Percentiles rank a stretch among this genome's conserved stretches.
phyloP scores from a whole-genome alignment of 2,113 vertebrate species.

The Mola mola region DNA sequence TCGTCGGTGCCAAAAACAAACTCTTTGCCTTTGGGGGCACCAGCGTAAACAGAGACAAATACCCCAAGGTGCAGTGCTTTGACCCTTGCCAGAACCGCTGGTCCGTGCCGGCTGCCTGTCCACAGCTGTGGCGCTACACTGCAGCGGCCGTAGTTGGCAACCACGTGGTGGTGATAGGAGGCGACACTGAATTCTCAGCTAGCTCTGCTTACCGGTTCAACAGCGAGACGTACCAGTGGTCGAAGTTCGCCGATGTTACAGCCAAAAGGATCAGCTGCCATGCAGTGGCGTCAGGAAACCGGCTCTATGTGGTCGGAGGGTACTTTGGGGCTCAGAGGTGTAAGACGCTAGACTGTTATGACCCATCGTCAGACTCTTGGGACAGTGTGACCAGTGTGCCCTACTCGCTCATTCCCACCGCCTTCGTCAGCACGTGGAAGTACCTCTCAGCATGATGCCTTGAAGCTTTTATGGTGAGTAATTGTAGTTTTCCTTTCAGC shows the following conservation, averaged over 20 bases:
- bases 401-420: slow-evolving; percentile 87
- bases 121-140: slow-evolving; percentile 88
- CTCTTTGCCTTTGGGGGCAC: slow-evolving; percentile 88
- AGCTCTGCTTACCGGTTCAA: slow-evolving; percentile 87
- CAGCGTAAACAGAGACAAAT: slow-evolving; percentile 85
- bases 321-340: slow-evolving; percentile 87
- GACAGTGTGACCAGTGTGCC: slow-evolving; percentile 87
- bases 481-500: slow-evolving; percentile 34
- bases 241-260: slow-evolving; percentile 85
- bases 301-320: slow-evolving; percentile 86
- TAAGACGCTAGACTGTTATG: slow-evolving; percentile 88
- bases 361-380: slow-evolving; percentile 86
- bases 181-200: slow-evolving; percentile 87
- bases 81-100: slow-evolving; percentile 85
- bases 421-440: slow-evolving; percentile 90
- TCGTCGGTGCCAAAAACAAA: slow-evolving; percentile 86
- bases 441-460: slow-evolving; percentile 80
- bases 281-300: slow-evolving; percentile 85
- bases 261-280: slow-evolving; percentile 87
- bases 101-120: slow-evolving; percentile 83
- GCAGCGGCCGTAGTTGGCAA: slow-evolving; percentile 85
- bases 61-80: slow-evolving; percentile 87
- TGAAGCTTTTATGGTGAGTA: slow-evolving; percentile 69
- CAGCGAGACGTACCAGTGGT: slow-evolving; percentile 89
- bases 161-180: slow-evolving; percentile 85